Conservation (phyloP, 2,113 vertebrate species). For the Ceuthmochares aereus region DNA sequence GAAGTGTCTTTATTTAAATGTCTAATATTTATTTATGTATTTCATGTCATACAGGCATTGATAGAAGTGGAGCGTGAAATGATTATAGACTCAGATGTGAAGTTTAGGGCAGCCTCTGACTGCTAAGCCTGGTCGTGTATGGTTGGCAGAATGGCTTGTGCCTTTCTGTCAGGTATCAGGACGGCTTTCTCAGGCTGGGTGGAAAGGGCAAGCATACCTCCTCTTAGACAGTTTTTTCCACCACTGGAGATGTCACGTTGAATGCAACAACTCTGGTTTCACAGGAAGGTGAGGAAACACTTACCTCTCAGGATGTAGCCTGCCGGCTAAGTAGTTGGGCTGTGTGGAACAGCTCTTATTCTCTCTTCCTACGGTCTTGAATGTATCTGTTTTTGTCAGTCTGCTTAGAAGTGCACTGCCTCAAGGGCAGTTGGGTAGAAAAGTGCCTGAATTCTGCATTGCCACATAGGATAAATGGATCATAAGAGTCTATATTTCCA, state of each 20-base stretch:
- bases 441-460: not conserved
- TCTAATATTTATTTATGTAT: not conserved
- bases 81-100: not conserved
- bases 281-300: not conserved
- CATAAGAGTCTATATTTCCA: not conserved
- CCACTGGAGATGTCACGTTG: not conserved
- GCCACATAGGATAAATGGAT: not conserved
- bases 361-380: not conserved
- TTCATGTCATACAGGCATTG: not conserved
- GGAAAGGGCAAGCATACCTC: not conserved
- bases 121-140: fast-evolving
- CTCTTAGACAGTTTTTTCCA: not conserved
- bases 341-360: not conserved
- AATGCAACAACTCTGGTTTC: not conserved
- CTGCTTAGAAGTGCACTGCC: not conserved
- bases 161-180: not conserved
- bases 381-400: not conserved
- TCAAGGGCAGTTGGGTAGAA: not conserved
- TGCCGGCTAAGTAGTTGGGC: not conserved
- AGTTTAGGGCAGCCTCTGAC: not conserved
- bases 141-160: not conserved
- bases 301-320: not conserved
- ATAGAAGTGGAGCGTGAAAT: not conserved
- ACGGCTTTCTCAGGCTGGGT: not conserved
- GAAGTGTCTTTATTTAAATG: not conserved